These are phyloP conservation scores for Lymantria monacha DNA, from an alignment of 2,888 invertebrate species.

Conservation along the genomic window DNA sequence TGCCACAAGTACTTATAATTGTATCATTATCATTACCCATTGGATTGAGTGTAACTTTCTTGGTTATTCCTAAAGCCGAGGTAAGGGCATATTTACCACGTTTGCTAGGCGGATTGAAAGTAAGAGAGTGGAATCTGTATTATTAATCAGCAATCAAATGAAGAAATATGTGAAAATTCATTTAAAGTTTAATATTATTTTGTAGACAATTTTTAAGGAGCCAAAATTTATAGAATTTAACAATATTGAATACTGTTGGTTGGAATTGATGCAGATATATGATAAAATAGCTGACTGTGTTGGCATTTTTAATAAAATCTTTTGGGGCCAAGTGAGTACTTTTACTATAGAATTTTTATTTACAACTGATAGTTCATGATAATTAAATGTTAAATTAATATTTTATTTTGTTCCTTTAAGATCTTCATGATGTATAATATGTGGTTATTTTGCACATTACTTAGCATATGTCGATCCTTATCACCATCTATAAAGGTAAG, in stretches of 20 bases:
- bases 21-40: too few species aligned
- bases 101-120: too few species aligned
- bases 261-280: constrained; percentile 64
- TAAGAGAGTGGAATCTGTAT: too few species aligned
- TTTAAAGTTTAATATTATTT: background rate
- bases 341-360: too few species aligned
- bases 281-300: constrained; percentile 57
- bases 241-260: constrained; percentile 48
- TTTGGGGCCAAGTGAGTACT: constrained; percentile 51
- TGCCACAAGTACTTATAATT: too few species aligned
- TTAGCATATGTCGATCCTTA: constrained; percentile 51
- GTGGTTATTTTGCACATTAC: constrained; percentile 52
- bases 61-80: too few species aligned
- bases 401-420: constrained; percentile 31
- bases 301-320: constrained; percentile 54
- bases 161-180: constrained; percentile 31
- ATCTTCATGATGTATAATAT: constrained; percentile 52
- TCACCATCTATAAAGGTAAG: constrained; percentile 55
- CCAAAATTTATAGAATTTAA: constrained; percentile 27
- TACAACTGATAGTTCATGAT: too few species aligned
- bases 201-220: constrained; percentile 31
- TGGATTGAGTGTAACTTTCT: too few species aligned
- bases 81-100: too few species aligned
- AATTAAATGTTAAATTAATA: background rate
- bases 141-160: too few species aligned